Percentiles rank a stretch among this genome's conserved stretches.
Conservation (phyloP, 2,797 vertebrate genomes). For the Schizopygopsis pylzovi region DNA sequence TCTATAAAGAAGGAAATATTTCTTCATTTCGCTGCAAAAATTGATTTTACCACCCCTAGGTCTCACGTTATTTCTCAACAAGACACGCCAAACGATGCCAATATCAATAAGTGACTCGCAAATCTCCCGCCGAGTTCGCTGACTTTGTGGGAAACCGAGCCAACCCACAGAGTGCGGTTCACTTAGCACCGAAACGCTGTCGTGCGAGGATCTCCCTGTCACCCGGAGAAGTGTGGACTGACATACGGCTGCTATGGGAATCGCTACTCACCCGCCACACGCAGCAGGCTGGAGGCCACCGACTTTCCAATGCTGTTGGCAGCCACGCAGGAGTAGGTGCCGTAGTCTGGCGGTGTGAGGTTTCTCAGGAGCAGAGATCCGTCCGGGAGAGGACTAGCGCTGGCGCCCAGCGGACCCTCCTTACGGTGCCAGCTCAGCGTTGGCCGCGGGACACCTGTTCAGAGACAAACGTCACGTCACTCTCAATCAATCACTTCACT, state of each 20-base stretch:
- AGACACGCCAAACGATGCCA: slow-evolving; percentile 42
- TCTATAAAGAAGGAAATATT: slow-evolving; percentile 14
- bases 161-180: slow-evolving; percentile 41
- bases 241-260: slow-evolving; percentile 20
- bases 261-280: slow-evolving; percentile 76
- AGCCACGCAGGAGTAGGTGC: slow-evolving; percentile 84
- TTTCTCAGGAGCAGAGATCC: slow-evolving; percentile 84
- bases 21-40: neutral
- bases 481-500: slow-evolving; percentile 29
- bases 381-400: slow-evolving; percentile 70
- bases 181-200: slow-evolving; percentile 10
- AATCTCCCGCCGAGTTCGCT: slow-evolving; percentile 28
- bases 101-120: slow-evolving; percentile 51
- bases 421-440: slow-evolving; percentile 81
- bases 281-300: slow-evolving; percentile 74
- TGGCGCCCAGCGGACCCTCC: slow-evolving; percentile 64
- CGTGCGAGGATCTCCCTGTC: slow-evolving; percentile 33
- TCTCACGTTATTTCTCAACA: slow-evolving; percentile 42
- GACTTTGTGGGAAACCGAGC: slow-evolving; percentile 33
- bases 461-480: slow-evolving; percentile 33
- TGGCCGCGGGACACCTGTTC: slow-evolving; percentile 84
- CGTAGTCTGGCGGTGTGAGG: slow-evolving; percentile 76
- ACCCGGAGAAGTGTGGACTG: slow-evolving; percentile 33
- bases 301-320: slow-evolving; percentile 82
- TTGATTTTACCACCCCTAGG: slow-evolving; percentile 15